Evolutionary conservation across 2,797 vertebrate species (phyloP), one percentile per base, ranked within the genome.

Genomic region (Manis pentadactyla): DNA sequence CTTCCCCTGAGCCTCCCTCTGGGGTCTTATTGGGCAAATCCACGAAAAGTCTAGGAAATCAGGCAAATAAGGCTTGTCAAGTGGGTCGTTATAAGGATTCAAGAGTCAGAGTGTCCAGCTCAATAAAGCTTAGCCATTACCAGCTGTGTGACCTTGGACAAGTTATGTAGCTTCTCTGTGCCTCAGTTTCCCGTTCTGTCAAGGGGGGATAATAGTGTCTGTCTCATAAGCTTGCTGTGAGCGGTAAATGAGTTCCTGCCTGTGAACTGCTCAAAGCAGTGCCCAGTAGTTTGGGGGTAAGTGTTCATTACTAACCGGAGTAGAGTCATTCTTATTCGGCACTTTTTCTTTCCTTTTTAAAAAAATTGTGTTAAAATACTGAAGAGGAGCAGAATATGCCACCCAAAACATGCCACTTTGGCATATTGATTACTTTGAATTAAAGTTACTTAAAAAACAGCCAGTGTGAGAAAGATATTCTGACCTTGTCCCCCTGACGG

Each of bases 141-240:
- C 59, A 27, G 49, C 57, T 27, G 2, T 46, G 31, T 61, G 84
- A 59, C 15, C 13, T 81, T 39, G 69, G 19, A 37, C 9, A 61
- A 69, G 8, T 59, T n/a, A n/a, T 4, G 55, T 75, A 37, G 18
- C 27, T 73, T 64, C 42, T 42, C 53, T 27, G 75, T 63, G 57
- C 57, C 81, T 81, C n/a, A 64, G 25, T 69, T 94, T 90, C 73
- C 63, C n/a, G n/a, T n/a, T n/a, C n/a, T 84, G 46, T 53, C 23
- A 78, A 78, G 37, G 61, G 27, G 42, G 11, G 42, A 21, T 37
- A 15, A 68, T 27, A 3, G n/a, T 63, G 66, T 74, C 37, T 75
- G 39, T 78, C 74, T 25, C 34, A 25, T 3, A 87, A 85, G 59
- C 53, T 66, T 55, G 59, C 27, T 2, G 21, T 69, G 64, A 68